Evolutionary conservation across 2,797 vertebrate species (phyloP).

Genomic region (Luscinia megarhynchos): DNA sequence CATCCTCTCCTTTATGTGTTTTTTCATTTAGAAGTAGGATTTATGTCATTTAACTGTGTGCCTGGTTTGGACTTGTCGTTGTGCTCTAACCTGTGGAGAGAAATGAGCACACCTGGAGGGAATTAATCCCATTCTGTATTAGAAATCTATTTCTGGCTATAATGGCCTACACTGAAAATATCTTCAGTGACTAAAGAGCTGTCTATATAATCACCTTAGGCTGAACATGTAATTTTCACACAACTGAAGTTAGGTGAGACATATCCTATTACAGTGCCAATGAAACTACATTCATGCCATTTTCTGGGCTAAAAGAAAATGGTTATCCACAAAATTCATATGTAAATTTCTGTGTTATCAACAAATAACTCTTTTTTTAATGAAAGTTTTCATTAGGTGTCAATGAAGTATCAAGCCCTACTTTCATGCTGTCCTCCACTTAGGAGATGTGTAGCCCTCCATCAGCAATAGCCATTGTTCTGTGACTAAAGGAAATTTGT

Average conservation of each 20-base stretch:
- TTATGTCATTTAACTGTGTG: not conserved
- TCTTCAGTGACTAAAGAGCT: not conserved
- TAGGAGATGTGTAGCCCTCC: fast-evolving
- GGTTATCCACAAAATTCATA: not conserved
- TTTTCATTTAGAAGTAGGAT: not conserved
- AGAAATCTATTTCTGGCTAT: slow-evolving; percentile 3
- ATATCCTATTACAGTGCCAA: not conserved
- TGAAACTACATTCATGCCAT: not conserved
- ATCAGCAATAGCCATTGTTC: not conserved
- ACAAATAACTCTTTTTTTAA: not conserved
- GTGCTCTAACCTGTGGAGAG: not conserved
- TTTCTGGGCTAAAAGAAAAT: not conserved
- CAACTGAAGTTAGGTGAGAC: not conserved
- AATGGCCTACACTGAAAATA: not conserved
- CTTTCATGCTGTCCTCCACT: not conserved
- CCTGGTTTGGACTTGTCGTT: not conserved
- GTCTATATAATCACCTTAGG: not conserved
- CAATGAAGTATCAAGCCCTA: not conserved
- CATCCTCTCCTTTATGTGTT: not conserved
- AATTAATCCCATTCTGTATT: not conserved
- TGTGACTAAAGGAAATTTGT: not conserved
- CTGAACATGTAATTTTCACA: not conserved
- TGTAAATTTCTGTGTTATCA: not conserved
- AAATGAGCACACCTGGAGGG: not conserved
- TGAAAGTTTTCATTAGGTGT: not conserved